Conservation (phyloP, 2,797 vertebrate genomes). For the Chaenodraco wilsoni region DNA sequence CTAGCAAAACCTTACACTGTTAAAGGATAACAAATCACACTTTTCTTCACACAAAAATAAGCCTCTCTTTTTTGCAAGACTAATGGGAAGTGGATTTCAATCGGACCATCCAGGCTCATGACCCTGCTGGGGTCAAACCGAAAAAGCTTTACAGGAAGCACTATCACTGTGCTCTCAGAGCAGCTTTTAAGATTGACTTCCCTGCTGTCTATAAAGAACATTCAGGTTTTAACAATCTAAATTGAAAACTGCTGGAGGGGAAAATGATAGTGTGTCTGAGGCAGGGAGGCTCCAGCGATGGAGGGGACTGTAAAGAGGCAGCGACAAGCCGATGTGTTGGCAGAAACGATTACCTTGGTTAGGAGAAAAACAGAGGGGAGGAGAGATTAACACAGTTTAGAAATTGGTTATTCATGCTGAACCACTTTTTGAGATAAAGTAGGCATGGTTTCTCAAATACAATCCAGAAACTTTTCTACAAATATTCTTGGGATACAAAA, state of each 20-base stretch:
- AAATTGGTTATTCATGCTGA: slow-evolving; percentile 10
- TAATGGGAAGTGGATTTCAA: slow-evolving; percentile 50
- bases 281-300: slow-evolving; percentile 37
- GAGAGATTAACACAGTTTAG: slow-evolving; percentile 1
- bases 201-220: slow-evolving; percentile 54
- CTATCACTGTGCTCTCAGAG: slow-evolving; percentile 57
- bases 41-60: slow-evolving; percentile 1
- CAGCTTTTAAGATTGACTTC: slow-evolving; percentile 66
- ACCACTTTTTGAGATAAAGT: slow-evolving; percentile 23
- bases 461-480: background rate
- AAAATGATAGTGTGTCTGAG: slow-evolving; percentile 72
- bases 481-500: background rate
- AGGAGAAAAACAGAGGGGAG: slow-evolving; percentile 27
- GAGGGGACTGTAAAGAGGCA: slow-evolving; percentile 46
- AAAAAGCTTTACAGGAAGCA: slow-evolving; percentile 57
- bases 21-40: background rate
- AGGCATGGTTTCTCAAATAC: slow-evolving; percentile 7
- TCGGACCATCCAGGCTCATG: slow-evolving; percentile 43
- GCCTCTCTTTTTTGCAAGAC: slow-evolving; percentile 23
- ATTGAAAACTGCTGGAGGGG: slow-evolving; percentile 80
- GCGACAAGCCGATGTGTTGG: slow-evolving; percentile 47
- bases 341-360: slow-evolving; percentile 58
- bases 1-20: background rate
- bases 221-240: slow-evolving; percentile 69
- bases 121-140: slow-evolving; percentile 50